phyloP scores from a whole-genome alignment of 2,888 invertebrate species.

The Pteria penguin region DNA sequence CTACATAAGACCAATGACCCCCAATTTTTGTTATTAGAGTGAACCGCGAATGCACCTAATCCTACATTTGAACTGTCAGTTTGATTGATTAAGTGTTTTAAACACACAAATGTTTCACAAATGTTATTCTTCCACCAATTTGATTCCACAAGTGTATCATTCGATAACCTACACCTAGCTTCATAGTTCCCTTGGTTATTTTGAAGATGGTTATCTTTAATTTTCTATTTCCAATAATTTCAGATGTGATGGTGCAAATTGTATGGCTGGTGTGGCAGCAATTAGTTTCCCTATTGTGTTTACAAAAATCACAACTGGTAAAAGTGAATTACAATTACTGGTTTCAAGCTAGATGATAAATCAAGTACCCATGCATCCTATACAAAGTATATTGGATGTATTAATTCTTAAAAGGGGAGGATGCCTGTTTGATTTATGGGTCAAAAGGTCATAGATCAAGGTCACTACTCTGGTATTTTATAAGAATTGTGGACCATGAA shows the following conservation, averaged over 20 bases:
- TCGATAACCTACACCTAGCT: background rate
- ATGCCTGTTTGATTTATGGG: too few relatives aligned
- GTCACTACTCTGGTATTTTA: too few relatives aligned
- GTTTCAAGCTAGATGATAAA: too few relatives aligned
- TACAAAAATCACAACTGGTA: constrained; percentile 22
- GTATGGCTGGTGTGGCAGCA: constrained; percentile 44
- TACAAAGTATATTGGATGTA: too few relatives aligned
- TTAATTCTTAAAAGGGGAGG: too few relatives aligned
- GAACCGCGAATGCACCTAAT: constrained; percentile 11
- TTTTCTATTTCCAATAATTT: constrained; percentile 45
- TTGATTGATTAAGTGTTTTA: background rate
- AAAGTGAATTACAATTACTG: too few relatives aligned
- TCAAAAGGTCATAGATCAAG: too few relatives aligned
- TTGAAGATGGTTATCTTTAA: constrained; percentile 34
- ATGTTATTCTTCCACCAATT: background rate
- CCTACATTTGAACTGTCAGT: constrained; percentile 17
- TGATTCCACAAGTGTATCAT: too few relatives aligned
- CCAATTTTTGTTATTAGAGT: background rate
- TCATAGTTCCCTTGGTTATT: constrained; percentile 38
- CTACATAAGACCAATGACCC: constrained; percentile 33
- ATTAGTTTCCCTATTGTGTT: constrained; percentile 46
- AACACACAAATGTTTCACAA: too few relatives aligned
- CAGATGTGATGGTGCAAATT: constrained; percentile 40
- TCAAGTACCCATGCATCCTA: too few relatives aligned
- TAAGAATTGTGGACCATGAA: too few relatives aligned